Percentiles rank a stretch among this genome's conserved stretches.
Evolutionary conservation across 2,113 vertebrate species (phyloP).

Genomic region (Nyctibius bracteatus): DNA sequence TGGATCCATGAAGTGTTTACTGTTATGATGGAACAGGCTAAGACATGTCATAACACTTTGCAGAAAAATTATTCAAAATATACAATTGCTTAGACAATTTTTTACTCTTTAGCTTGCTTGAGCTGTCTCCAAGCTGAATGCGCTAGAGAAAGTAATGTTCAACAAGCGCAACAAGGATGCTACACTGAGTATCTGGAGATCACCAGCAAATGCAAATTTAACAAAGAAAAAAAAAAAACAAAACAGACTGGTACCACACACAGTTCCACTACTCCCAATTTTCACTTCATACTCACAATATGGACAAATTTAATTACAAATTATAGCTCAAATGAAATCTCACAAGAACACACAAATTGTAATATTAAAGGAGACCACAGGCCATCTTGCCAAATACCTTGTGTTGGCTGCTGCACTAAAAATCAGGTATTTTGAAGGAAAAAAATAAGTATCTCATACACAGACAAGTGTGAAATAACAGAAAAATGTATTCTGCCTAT

Average conservation of each 20-base stretch:
- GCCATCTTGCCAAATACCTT: background rate
- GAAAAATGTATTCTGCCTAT: background rate
- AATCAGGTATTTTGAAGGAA: background rate
- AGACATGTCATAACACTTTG: background rate
- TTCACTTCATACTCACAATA: background rate
- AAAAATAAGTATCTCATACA: background rate
- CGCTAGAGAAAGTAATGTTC: background rate
- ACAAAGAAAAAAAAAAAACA: background rate
- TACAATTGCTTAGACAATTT: background rate
- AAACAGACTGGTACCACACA: background rate
- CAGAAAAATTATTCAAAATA: background rate
- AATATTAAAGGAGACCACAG: background rate
- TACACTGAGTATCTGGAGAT: background rate
- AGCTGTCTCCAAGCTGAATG: background rate
- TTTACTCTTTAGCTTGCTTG: background rate
- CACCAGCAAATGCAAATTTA: background rate
- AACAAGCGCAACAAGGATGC: background rate
- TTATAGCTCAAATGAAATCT: background rate
- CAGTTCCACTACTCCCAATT: background rate
- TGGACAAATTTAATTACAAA: background rate
- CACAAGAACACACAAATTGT: background rate
- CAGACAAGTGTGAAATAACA: background rate
- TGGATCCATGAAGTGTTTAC: background rate
- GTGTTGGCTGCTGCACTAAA: background rate
- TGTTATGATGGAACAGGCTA: background rate